Evolutionary conservation across 2,888 invertebrate genomes (phyloP).

Genomic region (Lypha dubia): DNA sequence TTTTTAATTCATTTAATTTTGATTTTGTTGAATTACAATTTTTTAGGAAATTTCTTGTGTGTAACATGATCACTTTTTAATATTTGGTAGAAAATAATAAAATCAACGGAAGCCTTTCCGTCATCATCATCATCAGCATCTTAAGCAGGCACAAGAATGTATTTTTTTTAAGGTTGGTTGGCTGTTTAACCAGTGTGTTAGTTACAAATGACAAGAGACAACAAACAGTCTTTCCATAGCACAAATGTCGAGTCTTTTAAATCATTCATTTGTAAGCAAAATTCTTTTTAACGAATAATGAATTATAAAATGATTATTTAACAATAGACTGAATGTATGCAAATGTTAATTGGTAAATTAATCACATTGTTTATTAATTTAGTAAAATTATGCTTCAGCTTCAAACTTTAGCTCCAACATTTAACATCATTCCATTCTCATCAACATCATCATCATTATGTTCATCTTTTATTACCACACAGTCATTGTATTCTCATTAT

Average conservation of each 20-base stretch:
- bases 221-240: constrained; percentile 37
- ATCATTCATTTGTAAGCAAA: constrained; percentile 7
- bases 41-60: constrained; percentile 53
- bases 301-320: constrained; percentile 45
- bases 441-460: constrained; percentile 34
- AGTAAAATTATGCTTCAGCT: constrained; percentile 68
- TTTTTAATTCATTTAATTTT: constrained; percentile 50
- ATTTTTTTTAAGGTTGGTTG: constrained; percentile 8
- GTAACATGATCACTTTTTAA: constrained; percentile 64
- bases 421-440: constrained; percentile 16
- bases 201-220: constrained; percentile 75
- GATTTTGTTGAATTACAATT: constrained; percentile 25
- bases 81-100: constrained; percentile 33
- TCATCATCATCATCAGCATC: constrained; percentile 45
- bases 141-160: constrained; percentile 19
- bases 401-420: constrained; percentile 42
- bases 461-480: constrained; percentile 41
- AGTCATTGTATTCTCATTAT: constrained; percentile 77
- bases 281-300: constrained; percentile 22
- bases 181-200: constrained; percentile 78
- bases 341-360: constrained; percentile 83
- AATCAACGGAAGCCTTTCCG: constrained; percentile 72
- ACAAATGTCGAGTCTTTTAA: background rate
- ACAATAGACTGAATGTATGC: constrained; percentile 67
- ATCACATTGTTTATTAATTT: constrained; percentile 83